These are phyloP conservation scores for Cromileptes altivelis DNA, from an alignment of 2,113 vertebrate species.

Conservation along the genomic window DNA sequence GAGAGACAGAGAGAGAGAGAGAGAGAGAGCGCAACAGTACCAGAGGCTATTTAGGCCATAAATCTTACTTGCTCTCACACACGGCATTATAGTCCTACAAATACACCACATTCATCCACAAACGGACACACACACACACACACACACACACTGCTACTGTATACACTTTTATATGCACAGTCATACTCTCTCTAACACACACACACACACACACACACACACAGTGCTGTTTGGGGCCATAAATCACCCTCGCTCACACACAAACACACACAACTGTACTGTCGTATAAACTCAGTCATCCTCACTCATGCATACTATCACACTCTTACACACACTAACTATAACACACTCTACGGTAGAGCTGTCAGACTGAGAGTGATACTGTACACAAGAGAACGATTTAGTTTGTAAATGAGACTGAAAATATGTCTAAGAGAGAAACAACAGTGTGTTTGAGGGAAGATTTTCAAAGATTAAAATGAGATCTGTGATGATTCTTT, in stretches of 20 bases:
- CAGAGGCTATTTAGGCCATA: slow-evolving; percentile 27
- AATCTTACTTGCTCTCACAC: slow-evolving; percentile 33
- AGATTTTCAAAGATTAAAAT: no score
- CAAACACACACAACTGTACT: slow-evolving; percentile 5
- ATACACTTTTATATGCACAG: background rate
- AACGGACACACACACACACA: background rate
- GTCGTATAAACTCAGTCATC: background rate
- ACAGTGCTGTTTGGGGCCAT: background rate
- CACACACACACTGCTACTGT: background rate
- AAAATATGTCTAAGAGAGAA: background rate
- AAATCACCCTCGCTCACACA: slow-evolving; percentile 23
- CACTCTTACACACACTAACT: background rate
- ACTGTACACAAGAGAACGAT: background rate
- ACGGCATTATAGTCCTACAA: slow-evolving; percentile 24
- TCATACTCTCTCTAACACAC: background rate
- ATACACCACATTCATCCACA: background rate
- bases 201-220: background rate
- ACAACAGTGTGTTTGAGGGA: no score
- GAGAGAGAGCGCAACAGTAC: background rate
- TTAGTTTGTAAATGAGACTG: background rate
- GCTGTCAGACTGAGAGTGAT: background rate
- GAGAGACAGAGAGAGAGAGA: background rate
- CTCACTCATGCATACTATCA: background rate
- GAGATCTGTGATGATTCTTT: no score
- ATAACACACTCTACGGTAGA: no score